Percentiles rank a stretch among this genome's conserved stretches.
These are phyloP conservation scores for Porites evermanni DNA, from an alignment of 92 coral and sea anemone species.

Conservation along the genomic window DNA sequence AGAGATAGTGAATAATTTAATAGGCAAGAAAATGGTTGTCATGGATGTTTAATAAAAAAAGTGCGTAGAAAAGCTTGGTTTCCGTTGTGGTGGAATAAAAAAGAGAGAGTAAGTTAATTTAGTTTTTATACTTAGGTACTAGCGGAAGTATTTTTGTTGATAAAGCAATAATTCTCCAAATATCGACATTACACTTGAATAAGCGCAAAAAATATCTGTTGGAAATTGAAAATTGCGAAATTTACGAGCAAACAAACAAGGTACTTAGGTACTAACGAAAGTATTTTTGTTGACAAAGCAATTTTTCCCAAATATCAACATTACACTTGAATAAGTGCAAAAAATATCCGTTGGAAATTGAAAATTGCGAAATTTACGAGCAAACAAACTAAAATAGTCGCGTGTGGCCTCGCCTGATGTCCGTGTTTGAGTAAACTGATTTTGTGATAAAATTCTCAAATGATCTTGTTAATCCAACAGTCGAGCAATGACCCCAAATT, in stretches of 20 bases:
- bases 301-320: not conserved
- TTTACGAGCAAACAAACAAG: not conserved
- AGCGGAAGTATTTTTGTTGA: not conserved
- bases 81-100: not conserved
- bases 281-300: not conserved
- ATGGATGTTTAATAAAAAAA: no score
- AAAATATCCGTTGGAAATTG: not conserved
- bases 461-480: no score
- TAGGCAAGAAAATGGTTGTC: no score
- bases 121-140: not conserved
- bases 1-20: no score
- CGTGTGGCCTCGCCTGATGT: no score
- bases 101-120: not conserved
- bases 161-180: no score
- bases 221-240: not conserved
- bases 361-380: not conserved
- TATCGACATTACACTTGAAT: not conserved
- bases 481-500: no score
- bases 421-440: no score
- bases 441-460: no score
- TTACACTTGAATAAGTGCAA: not conserved
- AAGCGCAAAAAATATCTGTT: not conserved
- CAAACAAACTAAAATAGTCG: not conserved
- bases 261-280: no score
- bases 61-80: no score